Percentiles rank a stretch among this genome's conserved stretches.
These are phyloP conservation scores for Magallana angulata DNA, from an alignment of 1,140 invertebrate species.

Conservation along the genomic window DNA sequence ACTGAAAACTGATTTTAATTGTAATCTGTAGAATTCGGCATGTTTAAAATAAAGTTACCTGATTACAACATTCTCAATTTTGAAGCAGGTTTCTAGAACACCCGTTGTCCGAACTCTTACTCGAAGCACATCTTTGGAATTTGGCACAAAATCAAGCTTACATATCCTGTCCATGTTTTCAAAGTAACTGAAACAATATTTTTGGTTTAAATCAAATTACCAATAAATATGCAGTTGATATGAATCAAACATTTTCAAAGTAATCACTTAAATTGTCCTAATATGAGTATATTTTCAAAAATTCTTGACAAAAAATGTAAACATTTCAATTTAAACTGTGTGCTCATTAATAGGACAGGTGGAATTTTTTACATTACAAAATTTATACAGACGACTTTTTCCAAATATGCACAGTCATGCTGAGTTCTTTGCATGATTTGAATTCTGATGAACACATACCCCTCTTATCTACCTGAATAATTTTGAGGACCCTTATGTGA, in stretches of 20 bases:
- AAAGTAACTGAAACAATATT: slow-evolving; percentile 82
- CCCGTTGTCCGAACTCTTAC: slow-evolving; percentile 77
- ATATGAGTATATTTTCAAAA: too few species aligned
- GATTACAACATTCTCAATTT: slow-evolving; percentile 79
- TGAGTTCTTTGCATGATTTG: background rate
- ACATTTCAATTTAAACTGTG: too few species aligned
- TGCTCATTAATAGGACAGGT: background rate
- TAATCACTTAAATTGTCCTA: too few species aligned
- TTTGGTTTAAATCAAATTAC: too few species aligned
- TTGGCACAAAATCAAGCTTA: slow-evolving; percentile 78
- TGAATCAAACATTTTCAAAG: too few species aligned
- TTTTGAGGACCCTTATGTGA: background rate
- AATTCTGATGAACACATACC: background rate
- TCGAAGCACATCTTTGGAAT: slow-evolving; percentile 75
- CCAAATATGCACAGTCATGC: background rate
- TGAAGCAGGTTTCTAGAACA: slow-evolving; percentile 78
- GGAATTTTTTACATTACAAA: background rate
- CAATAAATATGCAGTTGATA: too few species aligned
- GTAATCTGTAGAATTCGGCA: background rate
- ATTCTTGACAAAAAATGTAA: too few species aligned
- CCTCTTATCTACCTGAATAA: background rate
- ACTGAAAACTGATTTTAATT: background rate
- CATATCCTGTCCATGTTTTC: slow-evolving; percentile 86
- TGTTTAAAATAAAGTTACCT: slow-evolving; percentile 71
- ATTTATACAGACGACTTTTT: background rate